phyloP scores from a whole-genome alignment of 92 coral and sea anemone genomes.

The Phenganax stokvisi region DNA sequence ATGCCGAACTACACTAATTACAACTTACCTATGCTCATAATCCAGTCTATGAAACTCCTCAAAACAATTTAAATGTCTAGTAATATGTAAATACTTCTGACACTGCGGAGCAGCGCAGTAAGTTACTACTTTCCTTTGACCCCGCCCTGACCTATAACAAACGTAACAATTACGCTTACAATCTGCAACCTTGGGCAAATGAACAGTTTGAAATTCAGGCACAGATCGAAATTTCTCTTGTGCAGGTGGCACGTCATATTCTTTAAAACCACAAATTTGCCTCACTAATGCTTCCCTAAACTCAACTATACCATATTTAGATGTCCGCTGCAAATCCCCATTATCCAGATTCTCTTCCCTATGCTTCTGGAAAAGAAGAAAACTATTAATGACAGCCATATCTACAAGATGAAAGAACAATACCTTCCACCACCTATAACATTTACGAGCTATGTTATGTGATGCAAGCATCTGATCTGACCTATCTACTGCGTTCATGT shows the following conservation, averaged over 20 bases:
- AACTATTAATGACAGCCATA: slow-evolving; percentile 33
- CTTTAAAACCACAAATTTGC: slow-evolving; percentile 37
- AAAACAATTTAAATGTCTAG: neutral
- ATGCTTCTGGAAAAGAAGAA: slow-evolving; percentile 37
- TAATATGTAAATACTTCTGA: neutral
- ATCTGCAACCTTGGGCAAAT: slow-evolving; percentile 35
- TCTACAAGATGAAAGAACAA: slow-evolving; percentile 56
- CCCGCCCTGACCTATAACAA: slow-evolving; percentile 24
- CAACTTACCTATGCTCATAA: neutral
- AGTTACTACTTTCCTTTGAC: neutral
- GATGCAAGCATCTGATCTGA: slow-evolving; percentile 46
- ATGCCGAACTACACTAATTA: no score
- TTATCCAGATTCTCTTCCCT: slow-evolving; percentile 29
- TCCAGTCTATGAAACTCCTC: neutral
- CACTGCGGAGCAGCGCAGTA: slow-evolving; percentile 34
- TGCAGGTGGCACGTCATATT: slow-evolving; percentile 40
- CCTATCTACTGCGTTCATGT: slow-evolving; percentile 51
- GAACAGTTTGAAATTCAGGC: slow-evolving; percentile 3
- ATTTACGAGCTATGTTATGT: slow-evolving; percentile 37
- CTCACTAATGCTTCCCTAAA: slow-evolving; percentile 40
- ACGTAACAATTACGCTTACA: slow-evolving; percentile 42
- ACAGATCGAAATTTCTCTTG: neutral
- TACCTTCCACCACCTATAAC: slow-evolving; percentile 57
- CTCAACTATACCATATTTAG: slow-evolving; percentile 37
- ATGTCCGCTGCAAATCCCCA: slow-evolving; percentile 24